Conservation (phyloP, 2,797 vertebrate species). For the Peromyscus nudipes region DNA sequence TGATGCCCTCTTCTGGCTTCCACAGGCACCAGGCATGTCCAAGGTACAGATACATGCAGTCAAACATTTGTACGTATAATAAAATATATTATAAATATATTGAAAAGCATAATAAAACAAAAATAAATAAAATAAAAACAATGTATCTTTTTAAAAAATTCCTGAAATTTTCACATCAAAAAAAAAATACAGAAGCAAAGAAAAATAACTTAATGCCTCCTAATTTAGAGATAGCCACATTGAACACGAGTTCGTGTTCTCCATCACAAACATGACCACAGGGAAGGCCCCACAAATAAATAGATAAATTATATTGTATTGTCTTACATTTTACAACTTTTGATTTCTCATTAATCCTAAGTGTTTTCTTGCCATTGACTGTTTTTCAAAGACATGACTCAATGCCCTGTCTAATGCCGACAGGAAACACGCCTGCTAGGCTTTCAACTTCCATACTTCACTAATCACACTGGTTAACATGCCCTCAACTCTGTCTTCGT, state of each 20-base stretch:
- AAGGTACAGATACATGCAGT: background rate
- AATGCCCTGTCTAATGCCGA: conserved; percentile 12
- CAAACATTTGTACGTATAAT: too few relatives aligned
- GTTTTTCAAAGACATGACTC: conserved; percentile 28
- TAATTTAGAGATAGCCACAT: background rate
- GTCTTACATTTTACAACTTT: conserved; percentile 21
- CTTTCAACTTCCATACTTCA: conserved; percentile 32
- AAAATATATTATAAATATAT: background rate
- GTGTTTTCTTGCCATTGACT: conserved; percentile 39
- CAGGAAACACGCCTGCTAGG: background rate
- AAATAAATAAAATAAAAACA: background rate
- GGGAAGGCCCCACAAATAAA: background rate
- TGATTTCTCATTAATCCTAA: conserved; percentile 45
- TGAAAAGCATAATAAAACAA: background rate
- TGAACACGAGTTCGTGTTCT: background rate
- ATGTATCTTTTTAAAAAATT: background rate
- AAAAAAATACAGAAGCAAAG: background rate
- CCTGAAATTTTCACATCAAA: conserved; percentile 22
- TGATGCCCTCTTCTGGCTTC: background rate
- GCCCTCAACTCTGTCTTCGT: background rate
- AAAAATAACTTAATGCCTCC: background rate
- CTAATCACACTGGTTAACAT: conserved; percentile 15
- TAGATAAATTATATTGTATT: conserved; percentile 7
- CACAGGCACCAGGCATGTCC: background rate
- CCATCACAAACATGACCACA: background rate